phyloP scores from a whole-genome alignment of 1,140 invertebrate genomes.

The Drosophila nikananu region DNA sequence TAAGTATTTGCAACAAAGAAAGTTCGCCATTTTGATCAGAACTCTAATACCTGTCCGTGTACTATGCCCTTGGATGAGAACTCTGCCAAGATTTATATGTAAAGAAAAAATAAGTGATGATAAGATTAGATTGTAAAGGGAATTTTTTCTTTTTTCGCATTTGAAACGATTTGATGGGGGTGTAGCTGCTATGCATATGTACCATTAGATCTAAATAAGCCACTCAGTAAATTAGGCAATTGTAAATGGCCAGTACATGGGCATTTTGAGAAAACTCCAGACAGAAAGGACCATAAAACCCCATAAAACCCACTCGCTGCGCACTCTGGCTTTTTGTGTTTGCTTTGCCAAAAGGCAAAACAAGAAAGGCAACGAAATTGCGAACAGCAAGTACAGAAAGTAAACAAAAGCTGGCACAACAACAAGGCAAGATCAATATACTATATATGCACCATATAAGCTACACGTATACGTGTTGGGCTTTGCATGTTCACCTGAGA shows the following conservation, averaged over 20 bases:
- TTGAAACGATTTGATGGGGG: constrained; percentile 9
- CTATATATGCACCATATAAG: constrained; percentile 11
- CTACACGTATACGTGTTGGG: constrained; percentile 4
- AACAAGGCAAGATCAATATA: constrained; percentile 60
- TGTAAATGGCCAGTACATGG: constrained; percentile 25
- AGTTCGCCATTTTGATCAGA: constrained; percentile 13
- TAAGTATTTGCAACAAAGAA: constrained; percentile 4
- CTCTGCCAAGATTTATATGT: constrained; percentile 48
- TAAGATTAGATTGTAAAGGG: constrained; percentile 64
- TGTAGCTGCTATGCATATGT: background rate
- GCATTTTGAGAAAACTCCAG: constrained; percentile 21
- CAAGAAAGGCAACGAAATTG: constrained; percentile 15
- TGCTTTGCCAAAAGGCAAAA: constrained; percentile 24
- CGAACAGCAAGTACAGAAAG: constrained; percentile 25
- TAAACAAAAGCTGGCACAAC: constrained; percentile 33
- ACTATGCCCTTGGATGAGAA: constrained; percentile 21
- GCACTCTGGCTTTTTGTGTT: constrained; percentile 28
- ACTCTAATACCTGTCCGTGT: background rate
- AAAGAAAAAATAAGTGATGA: constrained; percentile 13
- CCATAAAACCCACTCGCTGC: constrained; percentile 44
- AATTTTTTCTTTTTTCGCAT: constrained; percentile 37
- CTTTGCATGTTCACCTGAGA: constrained; percentile 22
- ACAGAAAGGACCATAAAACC: constrained; percentile 32
- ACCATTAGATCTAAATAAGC: background rate
- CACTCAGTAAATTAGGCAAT: constrained; percentile 2